Evolutionary conservation across 2,113 vertebrate genomes (phyloP).

Genomic region (Sinosuthora webbiana): DNA sequence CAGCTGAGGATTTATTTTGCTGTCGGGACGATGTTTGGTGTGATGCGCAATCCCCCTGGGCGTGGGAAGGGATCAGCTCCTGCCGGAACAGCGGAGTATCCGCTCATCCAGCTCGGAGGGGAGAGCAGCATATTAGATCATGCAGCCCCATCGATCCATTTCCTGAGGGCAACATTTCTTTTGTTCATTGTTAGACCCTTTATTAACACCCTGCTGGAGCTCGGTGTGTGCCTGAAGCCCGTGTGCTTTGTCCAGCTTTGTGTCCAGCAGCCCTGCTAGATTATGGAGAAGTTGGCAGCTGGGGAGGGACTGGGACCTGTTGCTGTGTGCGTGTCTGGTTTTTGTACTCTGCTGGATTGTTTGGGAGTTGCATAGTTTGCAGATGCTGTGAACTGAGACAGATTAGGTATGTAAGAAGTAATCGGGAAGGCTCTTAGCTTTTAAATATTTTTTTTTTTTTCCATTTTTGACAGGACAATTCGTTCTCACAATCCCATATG

Average conservation of each 20-base stretch:
- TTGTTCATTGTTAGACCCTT: constrained; percentile 16
- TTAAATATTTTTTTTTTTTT: neutral
- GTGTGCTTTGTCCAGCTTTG: neutral
- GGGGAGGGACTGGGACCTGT: neutral
- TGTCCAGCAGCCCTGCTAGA: neutral
- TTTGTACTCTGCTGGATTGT: neutral
- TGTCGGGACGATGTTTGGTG: neutral
- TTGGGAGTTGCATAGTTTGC: neutral
- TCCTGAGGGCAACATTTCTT: constrained; percentile 2
- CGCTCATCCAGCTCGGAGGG: neutral
- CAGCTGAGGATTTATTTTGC: neutral
- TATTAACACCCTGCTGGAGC: constrained; percentile 20
- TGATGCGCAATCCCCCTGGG: neutral
- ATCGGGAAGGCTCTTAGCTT: neutral
- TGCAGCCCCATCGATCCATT: neutral
- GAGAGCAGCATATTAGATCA: neutral
- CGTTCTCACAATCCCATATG: neutral
- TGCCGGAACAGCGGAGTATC: neutral
- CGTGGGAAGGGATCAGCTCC: neutral
- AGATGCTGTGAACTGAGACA: neutral
- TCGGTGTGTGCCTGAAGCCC: neutral
- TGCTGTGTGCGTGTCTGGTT: neutral
- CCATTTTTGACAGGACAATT: neutral
- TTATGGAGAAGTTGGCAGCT: neutral
- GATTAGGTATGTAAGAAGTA: neutral